A percentile compares a stretch with the other conserved stretches of the same genome.
Evolutionary conservation across 2,888 invertebrate species (phyloP).

Genomic region (Chrysolina oricalcia): DNA sequence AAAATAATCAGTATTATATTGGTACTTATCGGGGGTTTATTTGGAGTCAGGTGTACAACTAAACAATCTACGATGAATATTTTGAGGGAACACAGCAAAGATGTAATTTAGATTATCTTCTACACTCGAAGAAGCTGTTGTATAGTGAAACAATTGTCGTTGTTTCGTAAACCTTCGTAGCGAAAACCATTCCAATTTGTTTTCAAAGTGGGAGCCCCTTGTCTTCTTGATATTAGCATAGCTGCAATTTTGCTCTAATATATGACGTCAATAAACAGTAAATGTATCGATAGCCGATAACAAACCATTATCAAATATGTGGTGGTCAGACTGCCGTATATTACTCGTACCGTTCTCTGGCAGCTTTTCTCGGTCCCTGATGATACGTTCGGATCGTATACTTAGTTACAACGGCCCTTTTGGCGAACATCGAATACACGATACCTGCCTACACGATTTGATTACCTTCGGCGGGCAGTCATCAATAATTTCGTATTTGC

Average conservation of each 20-base stretch:
- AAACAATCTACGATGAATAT: no score
- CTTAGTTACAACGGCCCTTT: slow-evolving; percentile 29
- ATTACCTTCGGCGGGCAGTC: slow-evolving; percentile 28
- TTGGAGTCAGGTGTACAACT: no score
- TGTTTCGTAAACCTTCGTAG: no score
- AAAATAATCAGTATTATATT: no score
- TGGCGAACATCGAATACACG: slow-evolving; percentile 26
- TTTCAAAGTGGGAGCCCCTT: no score
- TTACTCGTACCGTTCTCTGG: slow-evolving; percentile 26
- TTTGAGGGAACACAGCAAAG: no score
- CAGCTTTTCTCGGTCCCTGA: slow-evolving; percentile 14
- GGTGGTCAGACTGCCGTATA: slow-evolving; percentile 19
- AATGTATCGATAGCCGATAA: slow-evolving; percentile 6
- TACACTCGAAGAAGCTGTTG: no score
- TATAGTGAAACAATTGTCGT: no score
- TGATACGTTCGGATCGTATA: slow-evolving; percentile 31
- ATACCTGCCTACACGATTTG: slow-evolving; percentile 25
- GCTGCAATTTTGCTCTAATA: background rate
- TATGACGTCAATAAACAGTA: background rate
- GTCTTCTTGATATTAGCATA: no score
- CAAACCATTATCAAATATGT: slow-evolving; percentile 22
- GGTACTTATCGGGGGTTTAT: no score
- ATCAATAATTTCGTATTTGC: slow-evolving; percentile 34
- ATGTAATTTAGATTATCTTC: no score
- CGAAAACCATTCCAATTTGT: no score